Percentiles rank a stretch among this genome's conserved stretches.
Evolutionary conservation across 1,140 invertebrate species (phyloP).

Genomic region (Helicorthomorpha holstii): DNA sequence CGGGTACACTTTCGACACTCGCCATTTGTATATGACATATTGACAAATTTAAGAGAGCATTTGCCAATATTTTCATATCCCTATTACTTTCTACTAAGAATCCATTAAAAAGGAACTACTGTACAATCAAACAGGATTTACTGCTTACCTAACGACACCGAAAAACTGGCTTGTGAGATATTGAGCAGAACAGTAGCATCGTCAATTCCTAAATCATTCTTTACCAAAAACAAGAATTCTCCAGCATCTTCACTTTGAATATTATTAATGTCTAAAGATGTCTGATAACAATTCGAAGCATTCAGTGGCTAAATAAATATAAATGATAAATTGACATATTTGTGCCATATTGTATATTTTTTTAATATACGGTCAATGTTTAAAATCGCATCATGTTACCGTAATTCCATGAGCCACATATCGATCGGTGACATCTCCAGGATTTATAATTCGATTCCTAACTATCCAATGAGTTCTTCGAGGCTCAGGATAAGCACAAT

Average conservation of each 20-base stretch:
- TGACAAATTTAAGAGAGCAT: too few species aligned
- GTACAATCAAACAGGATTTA: too few species aligned
- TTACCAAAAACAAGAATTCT: slow-evolving; percentile 37
- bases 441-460: slow-evolving; percentile 31
- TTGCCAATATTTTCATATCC: too few species aligned
- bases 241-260: slow-evolving; percentile 35
- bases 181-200: slow-evolving; percentile 36
- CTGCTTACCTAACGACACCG: slow-evolving; percentile 13
- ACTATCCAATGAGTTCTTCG: slow-evolving; percentile 37
- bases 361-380: not conserved
- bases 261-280: slow-evolving; percentile 30
- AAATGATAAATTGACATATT: too few species aligned
- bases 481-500: slow-evolving; percentile 37
- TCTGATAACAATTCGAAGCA: slow-evolving; percentile 32
- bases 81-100: too few species aligned
- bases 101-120: too few species aligned
- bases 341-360: too few species aligned
- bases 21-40: too few species aligned
- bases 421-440: slow-evolving; percentile 30
- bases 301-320: slow-evolving; percentile 30
- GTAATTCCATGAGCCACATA: slow-evolving; percentile 35
- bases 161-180: slow-evolving; percentile 30
- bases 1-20: too few species aligned
- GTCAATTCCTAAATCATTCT: slow-evolving; percentile 34
- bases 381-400: slow-evolving; percentile 23